Base-by-base conservation (phyloP, 1,140 invertebrate species). In the Dolichoris vasculosae region DNA sequence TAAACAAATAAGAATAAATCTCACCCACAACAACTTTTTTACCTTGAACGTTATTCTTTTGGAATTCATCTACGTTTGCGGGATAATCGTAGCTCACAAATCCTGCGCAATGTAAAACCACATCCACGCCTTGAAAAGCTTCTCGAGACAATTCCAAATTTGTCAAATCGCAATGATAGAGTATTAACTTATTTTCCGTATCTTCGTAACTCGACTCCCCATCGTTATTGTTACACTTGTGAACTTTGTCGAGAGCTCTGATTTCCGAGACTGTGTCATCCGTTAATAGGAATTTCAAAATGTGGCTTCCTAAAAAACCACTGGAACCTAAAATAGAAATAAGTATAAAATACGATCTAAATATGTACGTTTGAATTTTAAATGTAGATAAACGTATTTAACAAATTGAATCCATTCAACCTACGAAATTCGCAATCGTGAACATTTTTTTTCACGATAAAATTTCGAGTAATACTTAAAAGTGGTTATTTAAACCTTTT, bases 251-350 rank as follows among this genome's bases (percentile, higher is more conserved):
- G n/a, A 86, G 95, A 90, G 84, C 93, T 93, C 95, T 90, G 67
- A 96, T 96, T 91, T 96, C 95, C 43, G 89, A 90, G 38, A 96
- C 93, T 69, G 90, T 89, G 30, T 92, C 88, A 79, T 94, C 93
- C 63, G 92, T 89, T 86, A 94, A 88, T 85, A 96, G 93, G 15
- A 95, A 89, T 79, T 94, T 92, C 17, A 96, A 92, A 30, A 96
- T 90, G 90, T 96, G 95, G 88, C 96, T 95, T 15, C 95, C 96
- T 46, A 96, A 90, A 90, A 96, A 96, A 15, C 96, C 95, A 86
- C 94, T 94, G 17, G 95, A 95, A 63, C 95, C 96, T 91, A 90
- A 71, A 26, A 85, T 94, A 15, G 7, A 23, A 38, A 69, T 23
- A 38, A 13, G 55, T 26, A 26, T 26, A 59, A 23, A 59, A 59